phyloP scores from a whole-genome alignment of 2,113 vertebrate species.

The Paedocypris sp. region DNA sequence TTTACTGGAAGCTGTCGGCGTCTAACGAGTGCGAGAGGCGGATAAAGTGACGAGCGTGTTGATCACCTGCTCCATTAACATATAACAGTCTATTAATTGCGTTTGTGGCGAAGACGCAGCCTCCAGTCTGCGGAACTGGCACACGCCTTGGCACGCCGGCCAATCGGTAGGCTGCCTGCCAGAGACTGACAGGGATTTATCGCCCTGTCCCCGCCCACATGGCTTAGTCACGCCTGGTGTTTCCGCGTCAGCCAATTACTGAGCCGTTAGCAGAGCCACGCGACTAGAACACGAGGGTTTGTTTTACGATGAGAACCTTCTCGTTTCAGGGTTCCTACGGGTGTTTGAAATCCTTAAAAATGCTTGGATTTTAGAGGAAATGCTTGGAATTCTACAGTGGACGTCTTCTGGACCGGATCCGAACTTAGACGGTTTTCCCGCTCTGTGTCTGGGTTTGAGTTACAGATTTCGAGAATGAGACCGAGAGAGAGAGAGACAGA shows the following conservation, averaged over 20 bases:
- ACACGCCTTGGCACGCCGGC: slow-evolving; percentile 11
- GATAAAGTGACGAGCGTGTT: slow-evolving; percentile 5
- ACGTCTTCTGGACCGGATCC: no score
- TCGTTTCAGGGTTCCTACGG: no score
- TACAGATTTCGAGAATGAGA: no score
- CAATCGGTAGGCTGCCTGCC: not conserved
- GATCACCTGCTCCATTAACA: not conserved
- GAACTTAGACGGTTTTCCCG: no score
- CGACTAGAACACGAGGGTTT: no score
- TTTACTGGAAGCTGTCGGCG: not conserved
- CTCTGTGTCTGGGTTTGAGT: no score
- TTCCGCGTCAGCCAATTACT: slow-evolving; percentile 37
- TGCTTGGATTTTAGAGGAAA: no score
- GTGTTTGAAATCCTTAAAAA: no score
- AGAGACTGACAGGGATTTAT: not conserved
- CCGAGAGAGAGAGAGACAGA: no score
- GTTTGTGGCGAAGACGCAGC: not conserved
- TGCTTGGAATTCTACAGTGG: no score
- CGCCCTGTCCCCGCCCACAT: slow-evolving; percentile 25
- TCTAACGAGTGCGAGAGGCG: not conserved
- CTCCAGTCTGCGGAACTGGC: slow-evolving; percentile 12
- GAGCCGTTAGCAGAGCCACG: slow-evolving; percentile 28
- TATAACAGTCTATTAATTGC: not conserved
- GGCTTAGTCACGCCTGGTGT: slow-evolving; percentile 37
- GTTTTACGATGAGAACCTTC: no score